phyloP scores from a whole-genome alignment of 2,888 invertebrate genomes.

The Galerucella calmariensis region DNA sequence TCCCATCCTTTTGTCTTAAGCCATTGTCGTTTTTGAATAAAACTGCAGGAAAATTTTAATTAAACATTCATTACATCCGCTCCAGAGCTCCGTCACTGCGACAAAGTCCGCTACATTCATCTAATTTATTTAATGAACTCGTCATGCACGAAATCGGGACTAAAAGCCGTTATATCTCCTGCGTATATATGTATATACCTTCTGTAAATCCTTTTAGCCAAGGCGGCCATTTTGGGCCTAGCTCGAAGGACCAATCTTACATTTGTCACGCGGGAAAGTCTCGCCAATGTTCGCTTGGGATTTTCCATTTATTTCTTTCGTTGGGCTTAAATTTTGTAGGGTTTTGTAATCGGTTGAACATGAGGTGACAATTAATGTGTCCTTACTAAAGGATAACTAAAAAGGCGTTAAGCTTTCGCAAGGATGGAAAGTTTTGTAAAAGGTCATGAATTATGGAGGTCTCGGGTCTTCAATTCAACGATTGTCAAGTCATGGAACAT shows the following conservation, averaged over 20 bases:
- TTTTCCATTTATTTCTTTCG: constrained; percentile 33
- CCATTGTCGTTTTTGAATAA: not conserved
- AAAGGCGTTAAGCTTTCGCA: constrained; percentile 7
- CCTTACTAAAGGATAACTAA: not conserved
- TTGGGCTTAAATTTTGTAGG: constrained; percentile 17
- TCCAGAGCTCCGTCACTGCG: not conserved
- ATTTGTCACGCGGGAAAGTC: constrained; percentile 56
- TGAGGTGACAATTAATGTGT: constrained; percentile 17
- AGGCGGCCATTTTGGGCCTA: constrained; percentile 59
- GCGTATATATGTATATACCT: constrained; percentile 44
- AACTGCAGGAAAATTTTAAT: not conserved
- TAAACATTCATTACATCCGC: not conserved
- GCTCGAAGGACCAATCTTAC: constrained; percentile 55
- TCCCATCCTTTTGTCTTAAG: not conserved
- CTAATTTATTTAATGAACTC: constrained; percentile 61
- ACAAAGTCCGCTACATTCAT: constrained; percentile 39
- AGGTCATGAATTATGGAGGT: not conserved
- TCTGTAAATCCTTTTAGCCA: constrained; percentile 60
- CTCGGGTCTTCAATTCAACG: not conserved
- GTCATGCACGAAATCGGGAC: constrained; percentile 60
- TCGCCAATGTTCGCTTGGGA: constrained; percentile 33
- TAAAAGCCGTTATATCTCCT: constrained; percentile 56
- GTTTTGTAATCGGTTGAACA: constrained; percentile 12
- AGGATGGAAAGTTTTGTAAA: not conserved
- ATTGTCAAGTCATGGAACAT: not conserved